Evolutionary conservation across 2,113 vertebrate species (phyloP).

Genomic region (Ibidorhyncha struthersii): DNA sequence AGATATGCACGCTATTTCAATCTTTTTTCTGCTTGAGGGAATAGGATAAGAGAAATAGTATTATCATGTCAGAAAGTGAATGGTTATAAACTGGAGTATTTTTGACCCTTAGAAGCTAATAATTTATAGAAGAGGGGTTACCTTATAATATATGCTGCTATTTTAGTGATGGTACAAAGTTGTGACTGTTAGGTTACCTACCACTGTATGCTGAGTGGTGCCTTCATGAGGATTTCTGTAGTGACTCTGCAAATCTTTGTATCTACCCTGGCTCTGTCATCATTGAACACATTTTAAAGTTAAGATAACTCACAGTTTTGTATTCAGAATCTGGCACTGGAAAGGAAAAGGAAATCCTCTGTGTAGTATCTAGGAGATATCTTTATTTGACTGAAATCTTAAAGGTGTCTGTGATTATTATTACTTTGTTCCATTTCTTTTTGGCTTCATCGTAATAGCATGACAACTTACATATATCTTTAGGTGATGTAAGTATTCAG

Average conservation of each 20-base stretch:
- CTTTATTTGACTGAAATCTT: neutral
- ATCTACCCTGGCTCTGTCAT: neutral
- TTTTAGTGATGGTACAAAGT: neutral
- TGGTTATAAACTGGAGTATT: neutral
- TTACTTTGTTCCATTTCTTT: neutral
- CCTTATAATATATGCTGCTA: neutral
- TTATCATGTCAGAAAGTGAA: neutral
- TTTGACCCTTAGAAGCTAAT: neutral
- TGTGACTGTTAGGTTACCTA: neutral
- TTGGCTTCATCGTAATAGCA: neutral
- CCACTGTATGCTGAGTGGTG: neutral
- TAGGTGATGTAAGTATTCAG: neutral
- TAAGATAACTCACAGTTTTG: neutral
- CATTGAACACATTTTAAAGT: neutral
- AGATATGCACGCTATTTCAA: accelerated
- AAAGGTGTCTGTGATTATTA: neutral
- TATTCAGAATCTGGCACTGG: neutral
- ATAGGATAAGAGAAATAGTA: neutral
- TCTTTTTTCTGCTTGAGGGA: neutral
- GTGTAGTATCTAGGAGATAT: neutral
- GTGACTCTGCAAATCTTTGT: neutral
- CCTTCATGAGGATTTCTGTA: neutral
- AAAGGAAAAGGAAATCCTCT: neutral
- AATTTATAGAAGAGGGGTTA: neutral
- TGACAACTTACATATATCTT: neutral